Percentiles rank a stretch among this genome's conserved stretches.
Evolutionary conservation across 2,888 invertebrate genomes (phyloP).

Genomic region (Eulithis testata): DNA sequence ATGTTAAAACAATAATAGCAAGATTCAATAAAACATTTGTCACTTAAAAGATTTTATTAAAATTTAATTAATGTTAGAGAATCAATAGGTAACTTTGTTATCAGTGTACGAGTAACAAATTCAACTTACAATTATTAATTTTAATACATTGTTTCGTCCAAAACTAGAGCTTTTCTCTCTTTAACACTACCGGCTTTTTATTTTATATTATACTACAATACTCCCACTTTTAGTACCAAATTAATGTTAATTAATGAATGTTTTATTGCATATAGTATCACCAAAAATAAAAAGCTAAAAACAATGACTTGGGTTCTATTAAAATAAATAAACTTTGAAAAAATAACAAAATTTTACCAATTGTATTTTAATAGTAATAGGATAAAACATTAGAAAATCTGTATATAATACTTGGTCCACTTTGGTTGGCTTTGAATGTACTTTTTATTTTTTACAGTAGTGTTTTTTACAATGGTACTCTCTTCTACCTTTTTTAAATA

Average conservation of each 20-base stretch:
- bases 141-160: constrained; percentile 10
- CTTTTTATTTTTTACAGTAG: background rate
- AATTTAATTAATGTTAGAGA: constrained; percentile 27
- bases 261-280: background rate
- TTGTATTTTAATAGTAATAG: background rate
- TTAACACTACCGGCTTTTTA: background rate
- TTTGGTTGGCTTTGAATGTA: constrained; percentile 21
- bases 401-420: constrained; percentile 29
- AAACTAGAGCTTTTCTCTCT: background rate
- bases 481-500: constrained; percentile 1
- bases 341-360: constrained; percentile 22
- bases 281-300: background rate
- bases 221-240: too few species aligned
- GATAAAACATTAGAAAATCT: background rate
- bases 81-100: constrained; percentile 33
- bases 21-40: constrained; percentile 28
- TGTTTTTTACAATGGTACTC: background rate
- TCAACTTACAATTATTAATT: background rate
- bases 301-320: constrained; percentile 20
- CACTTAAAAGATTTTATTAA: constrained; percentile 32
- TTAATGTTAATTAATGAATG: too few species aligned
- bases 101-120: constrained; percentile 17
- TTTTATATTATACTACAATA: background rate
- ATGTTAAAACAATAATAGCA: background rate
- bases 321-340: constrained; percentile 20